Percentiles rank a stretch among this genome's conserved stretches.
These are phyloP conservation scores for Tribolium madens DNA, from an alignment of 1,140 invertebrate species.

Conservation along the genomic window DNA sequence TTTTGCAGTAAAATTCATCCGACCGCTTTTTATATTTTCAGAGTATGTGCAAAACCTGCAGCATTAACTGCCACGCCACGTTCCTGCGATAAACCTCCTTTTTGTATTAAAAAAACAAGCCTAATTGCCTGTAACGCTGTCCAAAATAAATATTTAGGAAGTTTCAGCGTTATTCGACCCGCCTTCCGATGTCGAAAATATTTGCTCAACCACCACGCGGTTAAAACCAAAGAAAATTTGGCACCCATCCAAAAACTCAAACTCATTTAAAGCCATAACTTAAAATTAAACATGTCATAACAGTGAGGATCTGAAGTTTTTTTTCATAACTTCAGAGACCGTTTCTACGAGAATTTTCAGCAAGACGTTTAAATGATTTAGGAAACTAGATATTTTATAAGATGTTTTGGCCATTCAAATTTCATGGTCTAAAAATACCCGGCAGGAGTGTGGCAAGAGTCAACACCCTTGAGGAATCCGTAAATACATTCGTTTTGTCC, in stretches of 20 bases:
- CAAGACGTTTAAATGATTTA: constrained; percentile 33
- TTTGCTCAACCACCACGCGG: constrained; percentile 4
- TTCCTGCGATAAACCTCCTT: not conserved
- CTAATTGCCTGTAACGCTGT: constrained; percentile 17
- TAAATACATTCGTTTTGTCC: constrained; percentile 41
- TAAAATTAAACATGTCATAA: constrained; percentile 31
- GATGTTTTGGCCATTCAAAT: constrained; percentile 36
- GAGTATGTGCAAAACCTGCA: not conserved
- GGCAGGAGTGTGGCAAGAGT: constrained; percentile 9
- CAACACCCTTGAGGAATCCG: constrained; percentile 44
- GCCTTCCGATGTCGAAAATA: constrained; percentile 34
- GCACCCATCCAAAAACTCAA: not conserved
- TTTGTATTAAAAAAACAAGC: not conserved
- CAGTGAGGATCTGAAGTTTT: not conserved
- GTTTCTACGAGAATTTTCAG: not conserved
- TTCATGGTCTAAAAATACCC: constrained; percentile 35
- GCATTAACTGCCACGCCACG: not conserved
- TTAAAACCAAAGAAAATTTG: constrained; percentile 29
- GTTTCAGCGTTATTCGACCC: constrained; percentile 12
- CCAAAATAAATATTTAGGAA: constrained; percentile 24
- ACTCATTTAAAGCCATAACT: constrained; percentile 15
- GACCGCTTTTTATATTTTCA: not conserved
- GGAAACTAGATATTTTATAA: constrained; percentile 32
- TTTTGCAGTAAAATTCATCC: too few relatives aligned
- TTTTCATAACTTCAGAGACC: not conserved